Evolutionary conservation across 2,797 vertebrate genomes (phyloP), one percentile per base, ranked within the genome.

Genomic region (Rhyacichthys aspro): DNA sequence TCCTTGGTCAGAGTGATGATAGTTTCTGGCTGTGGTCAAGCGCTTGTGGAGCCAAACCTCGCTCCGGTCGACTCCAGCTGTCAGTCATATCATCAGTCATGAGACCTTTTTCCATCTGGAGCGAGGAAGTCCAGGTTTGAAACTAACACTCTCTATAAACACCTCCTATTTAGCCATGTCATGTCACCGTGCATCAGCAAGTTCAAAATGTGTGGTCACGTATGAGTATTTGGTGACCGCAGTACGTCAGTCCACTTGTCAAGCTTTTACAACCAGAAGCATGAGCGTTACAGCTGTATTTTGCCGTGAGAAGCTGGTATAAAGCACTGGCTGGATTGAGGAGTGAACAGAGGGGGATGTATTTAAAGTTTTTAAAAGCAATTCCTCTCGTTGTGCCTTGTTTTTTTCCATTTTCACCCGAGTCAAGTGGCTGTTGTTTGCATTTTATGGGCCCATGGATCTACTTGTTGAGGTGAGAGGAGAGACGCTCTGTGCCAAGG

Each of bases 161-260:
- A 71, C 76, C 79, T 83, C 70, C 69, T 54, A 39, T 65, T 59
- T 61, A 59, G 63, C 43, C 67, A 52, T 73, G 73, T 83, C 76
- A 61, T 46, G 58, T 85, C 81, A 86, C 81, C 82, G 83, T 63
- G 36, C 48, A 76, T 74, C 53, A 46, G 23, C 28, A 36, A 68
- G 23, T 17, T 66, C 19, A 45, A 53, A 73, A 59, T 66, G 60
- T 72, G 71, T 33, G 70, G 57, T 57, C 1, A 6, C 42, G 53
- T 52, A 45, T 39, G 69, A 59, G 72, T 65, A 68, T 78, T 85
- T 79, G 43, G 52, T 63, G 83, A 88, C 84, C 84, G 53, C 83
- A 84, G 74, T 54, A 67, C 72, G 79, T 86, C 83, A 71, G 75
- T 79, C 62, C 80, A 76, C 78, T 85, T 84, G 78, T 84, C 71